Evolutionary conservation across 2,113 vertebrate genomes (phyloP).

Genomic region (Cyanocitta stelleri): DNA sequence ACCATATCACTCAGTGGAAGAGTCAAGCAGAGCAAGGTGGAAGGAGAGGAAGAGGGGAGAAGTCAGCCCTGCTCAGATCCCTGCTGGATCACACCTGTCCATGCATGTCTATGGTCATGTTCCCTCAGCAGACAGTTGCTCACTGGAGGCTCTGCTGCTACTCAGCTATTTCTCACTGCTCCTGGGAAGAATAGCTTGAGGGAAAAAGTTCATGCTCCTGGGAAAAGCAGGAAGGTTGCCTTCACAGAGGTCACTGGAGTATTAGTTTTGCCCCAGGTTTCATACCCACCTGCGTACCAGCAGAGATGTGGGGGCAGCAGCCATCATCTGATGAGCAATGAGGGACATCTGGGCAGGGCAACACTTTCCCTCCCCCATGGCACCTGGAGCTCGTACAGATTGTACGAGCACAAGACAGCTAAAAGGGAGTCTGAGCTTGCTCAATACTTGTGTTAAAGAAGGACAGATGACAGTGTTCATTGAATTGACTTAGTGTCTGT

Average conservation of each 20-base stretch:
- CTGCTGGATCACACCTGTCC: neutral
- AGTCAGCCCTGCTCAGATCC: neutral
- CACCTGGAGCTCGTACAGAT: neutral
- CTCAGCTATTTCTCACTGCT: neutral
- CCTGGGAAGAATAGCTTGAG: neutral
- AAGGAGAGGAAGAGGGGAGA: neutral
- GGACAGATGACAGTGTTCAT: neutral
- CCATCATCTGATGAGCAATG: neutral
- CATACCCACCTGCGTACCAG: rapidly evolving
- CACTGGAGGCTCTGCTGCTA: neutral
- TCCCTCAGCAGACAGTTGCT: neutral
- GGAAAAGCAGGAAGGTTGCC: neutral
- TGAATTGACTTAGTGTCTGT: neutral
- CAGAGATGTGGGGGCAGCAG: neutral
- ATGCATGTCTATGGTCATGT: neutral
- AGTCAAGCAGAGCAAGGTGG: neutral
- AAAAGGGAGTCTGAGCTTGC: neutral
- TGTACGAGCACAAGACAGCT: neutral
- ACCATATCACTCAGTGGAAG: neutral
- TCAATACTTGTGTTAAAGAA: neutral
- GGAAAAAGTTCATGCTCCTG: neutral
- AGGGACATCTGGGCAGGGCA: neutral
- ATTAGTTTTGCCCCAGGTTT: neutral
- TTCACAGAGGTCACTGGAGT: neutral
- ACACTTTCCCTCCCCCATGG: neutral